These are phyloP conservation scores for Drosophila malerkotliana DNA, from an alignment of 1,140 invertebrate species.

Conservation along the genomic window DNA sequence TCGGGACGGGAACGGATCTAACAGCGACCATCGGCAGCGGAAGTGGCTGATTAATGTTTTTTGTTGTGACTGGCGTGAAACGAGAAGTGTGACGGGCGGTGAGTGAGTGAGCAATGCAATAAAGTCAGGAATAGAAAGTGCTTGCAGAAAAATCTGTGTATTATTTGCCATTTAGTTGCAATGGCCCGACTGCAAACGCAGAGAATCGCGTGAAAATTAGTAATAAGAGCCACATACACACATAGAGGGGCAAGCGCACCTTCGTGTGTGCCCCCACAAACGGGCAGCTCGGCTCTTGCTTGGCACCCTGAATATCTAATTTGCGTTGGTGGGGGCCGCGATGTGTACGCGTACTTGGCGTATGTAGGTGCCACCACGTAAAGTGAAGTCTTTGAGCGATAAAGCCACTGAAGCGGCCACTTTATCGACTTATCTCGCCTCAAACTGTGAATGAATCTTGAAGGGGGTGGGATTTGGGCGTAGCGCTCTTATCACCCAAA, in stretches of 20 bases:
- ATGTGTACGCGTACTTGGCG: slow-evolving; percentile 12
- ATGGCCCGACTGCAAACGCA: slow-evolving; percentile 24
- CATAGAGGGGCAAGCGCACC: neutral
- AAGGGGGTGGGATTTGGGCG: slow-evolving; percentile 38
- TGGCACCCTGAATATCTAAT: slow-evolving; percentile 21
- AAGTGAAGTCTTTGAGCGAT: slow-evolving; percentile 18
- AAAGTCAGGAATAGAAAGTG: slow-evolving; percentile 52
- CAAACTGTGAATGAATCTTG: slow-evolving; percentile 14
- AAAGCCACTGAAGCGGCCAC: slow-evolving; percentile 18
- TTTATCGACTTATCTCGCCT: slow-evolving; percentile 26
- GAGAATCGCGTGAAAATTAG: slow-evolving; percentile 19
- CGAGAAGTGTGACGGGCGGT: slow-evolving; percentile 53
- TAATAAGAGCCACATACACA: slow-evolving; percentile 27
- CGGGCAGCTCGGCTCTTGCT: neutral
- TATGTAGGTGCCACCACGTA: slow-evolving; percentile 31
- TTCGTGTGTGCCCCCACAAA: slow-evolving; percentile 8
- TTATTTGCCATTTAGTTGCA: slow-evolving; percentile 26
- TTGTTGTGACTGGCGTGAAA: slow-evolving; percentile 26
- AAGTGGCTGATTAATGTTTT: slow-evolving; percentile 42
- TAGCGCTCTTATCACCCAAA: slow-evolving; percentile 57
- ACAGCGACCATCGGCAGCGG: slow-evolving; percentile 11
- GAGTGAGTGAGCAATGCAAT: slow-evolving; percentile 23
- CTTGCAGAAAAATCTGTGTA: slow-evolving; percentile 26
- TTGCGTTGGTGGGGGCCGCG: slow-evolving; percentile 42
- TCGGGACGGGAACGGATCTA: slow-evolving; percentile 25